phyloP scores from a whole-genome alignment of 2,113 vertebrate species.

The Motacilla tschutschensis region DNA sequence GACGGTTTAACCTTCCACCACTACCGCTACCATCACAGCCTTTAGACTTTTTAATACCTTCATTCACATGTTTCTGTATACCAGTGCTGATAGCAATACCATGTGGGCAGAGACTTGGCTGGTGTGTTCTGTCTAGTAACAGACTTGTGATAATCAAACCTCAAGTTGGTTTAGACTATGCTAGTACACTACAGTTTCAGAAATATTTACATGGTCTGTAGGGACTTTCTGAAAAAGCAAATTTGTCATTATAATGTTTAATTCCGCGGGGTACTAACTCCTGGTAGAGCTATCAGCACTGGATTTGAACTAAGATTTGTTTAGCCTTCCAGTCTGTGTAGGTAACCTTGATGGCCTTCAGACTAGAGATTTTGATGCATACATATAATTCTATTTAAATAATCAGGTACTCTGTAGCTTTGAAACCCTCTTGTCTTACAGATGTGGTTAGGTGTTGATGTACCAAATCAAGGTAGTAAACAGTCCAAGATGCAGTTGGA shows the following conservation, averaged over 20 bases:
- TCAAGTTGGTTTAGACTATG: background rate
- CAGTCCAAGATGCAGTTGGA: constrained; percentile 87
- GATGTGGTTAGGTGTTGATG: constrained; percentile 89
- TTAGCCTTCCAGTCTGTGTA: constrained; percentile 26
- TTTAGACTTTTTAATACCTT: constrained; percentile 47
- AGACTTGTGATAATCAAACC: background rate
- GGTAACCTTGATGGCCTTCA: constrained; percentile 77
- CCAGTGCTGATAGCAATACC: constrained; percentile 77
- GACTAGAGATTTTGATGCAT: constrained; percentile 72
- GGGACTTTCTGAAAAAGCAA: constrained; percentile 9
- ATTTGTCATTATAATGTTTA: background rate
- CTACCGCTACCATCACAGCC: constrained; percentile 73
- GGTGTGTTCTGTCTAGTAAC: background rate
- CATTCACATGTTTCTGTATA: constrained; percentile 58
- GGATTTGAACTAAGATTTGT: constrained; percentile 57
- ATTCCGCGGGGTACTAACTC: constrained; percentile 4
- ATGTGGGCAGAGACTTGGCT: constrained; percentile 24
- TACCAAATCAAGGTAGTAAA: constrained; percentile 87
- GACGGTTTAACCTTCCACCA: constrained; percentile 81
- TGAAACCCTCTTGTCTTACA: constrained; percentile 89
- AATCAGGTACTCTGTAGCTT: constrained; percentile 81
- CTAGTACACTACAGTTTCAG: background rate
- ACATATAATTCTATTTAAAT: constrained; percentile 74
- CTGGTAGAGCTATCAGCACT: constrained; percentile 79
- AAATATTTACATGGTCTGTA: background rate